Evolutionary conservation across 2,113 vertebrate genomes (phyloP).

Genomic region (Alces alces): DNA sequence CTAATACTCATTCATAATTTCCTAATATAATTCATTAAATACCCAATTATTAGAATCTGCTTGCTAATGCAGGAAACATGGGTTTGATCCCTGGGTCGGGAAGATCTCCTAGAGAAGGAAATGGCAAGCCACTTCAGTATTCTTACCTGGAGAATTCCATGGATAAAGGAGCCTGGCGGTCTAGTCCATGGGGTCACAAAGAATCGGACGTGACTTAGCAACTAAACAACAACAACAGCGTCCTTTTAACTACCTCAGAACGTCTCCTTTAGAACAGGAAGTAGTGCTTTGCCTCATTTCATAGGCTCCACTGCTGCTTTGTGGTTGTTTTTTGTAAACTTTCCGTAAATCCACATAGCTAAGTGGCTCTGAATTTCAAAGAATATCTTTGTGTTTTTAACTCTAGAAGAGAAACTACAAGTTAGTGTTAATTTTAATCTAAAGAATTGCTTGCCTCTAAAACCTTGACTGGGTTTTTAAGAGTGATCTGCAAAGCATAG

Average conservation of each 20-base stretch:
- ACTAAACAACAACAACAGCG: neutral
- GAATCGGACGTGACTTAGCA: neutral
- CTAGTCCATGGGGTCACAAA: neutral
- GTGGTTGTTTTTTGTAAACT: neutral
- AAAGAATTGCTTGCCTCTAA: neutral
- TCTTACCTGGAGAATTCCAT: neutral
- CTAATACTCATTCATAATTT: neutral
- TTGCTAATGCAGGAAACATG: neutral
- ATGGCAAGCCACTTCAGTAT: neutral
- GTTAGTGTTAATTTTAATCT: conserved; percentile 6
- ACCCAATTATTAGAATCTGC: neutral
- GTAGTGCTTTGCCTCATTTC: neutral
- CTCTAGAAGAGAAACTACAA: neutral
- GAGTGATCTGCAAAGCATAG: neutral
- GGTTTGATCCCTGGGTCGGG: neutral
- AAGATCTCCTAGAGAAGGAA: neutral
- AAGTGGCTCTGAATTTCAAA: neutral
- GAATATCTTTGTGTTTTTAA: neutral
- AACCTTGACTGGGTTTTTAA: neutral
- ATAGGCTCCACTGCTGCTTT: neutral
- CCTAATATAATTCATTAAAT: neutral
- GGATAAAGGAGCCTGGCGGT: neutral
- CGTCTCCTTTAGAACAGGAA: neutral
- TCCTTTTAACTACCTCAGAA: neutral
- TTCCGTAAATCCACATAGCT: neutral